These are phyloP conservation scores for Empidonax alnorum DNA, from an alignment of 2,113 vertebrate species.

Conservation along the genomic window DNA sequence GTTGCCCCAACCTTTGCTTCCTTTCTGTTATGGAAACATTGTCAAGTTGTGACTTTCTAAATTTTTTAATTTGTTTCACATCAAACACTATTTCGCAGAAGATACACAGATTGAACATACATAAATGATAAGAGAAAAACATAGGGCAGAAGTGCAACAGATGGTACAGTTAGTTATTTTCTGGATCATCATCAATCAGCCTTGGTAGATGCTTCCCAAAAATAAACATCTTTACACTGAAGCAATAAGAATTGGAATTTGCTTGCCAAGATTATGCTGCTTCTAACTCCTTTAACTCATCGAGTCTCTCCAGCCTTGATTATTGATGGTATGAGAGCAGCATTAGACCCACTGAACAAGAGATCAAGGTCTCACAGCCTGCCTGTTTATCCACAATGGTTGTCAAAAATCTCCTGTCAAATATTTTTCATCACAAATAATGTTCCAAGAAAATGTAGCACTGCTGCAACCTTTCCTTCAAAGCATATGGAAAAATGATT, in stretches of 20 bases:
- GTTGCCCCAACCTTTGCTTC: background rate
- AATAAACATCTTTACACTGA: background rate
- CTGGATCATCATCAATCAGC: background rate
- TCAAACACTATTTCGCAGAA: background rate
- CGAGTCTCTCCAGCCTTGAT: background rate
- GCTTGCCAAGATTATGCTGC: background rate
- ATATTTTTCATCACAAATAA: background rate
- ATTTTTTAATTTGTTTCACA: background rate
- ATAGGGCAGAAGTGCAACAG: background rate
- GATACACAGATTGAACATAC: background rate
- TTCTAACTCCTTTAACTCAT: background rate
- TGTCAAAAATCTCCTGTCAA: background rate
- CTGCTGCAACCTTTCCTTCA: background rate
- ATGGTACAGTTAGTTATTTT: background rate
- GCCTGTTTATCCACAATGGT: accelerated
- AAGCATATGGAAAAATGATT: background rate
- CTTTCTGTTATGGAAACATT: background rate
- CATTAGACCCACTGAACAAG: background rate
- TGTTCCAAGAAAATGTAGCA: background rate
- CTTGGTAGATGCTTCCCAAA: background rate
- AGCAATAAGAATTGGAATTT: background rate
- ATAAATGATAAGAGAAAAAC: background rate
- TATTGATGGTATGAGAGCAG: accelerated
- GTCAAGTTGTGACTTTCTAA: background rate
- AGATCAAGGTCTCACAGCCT: background rate